phyloP scores from a whole-genome alignment of 2,888 invertebrate species.

The Chymomyza caudatula region DNA sequence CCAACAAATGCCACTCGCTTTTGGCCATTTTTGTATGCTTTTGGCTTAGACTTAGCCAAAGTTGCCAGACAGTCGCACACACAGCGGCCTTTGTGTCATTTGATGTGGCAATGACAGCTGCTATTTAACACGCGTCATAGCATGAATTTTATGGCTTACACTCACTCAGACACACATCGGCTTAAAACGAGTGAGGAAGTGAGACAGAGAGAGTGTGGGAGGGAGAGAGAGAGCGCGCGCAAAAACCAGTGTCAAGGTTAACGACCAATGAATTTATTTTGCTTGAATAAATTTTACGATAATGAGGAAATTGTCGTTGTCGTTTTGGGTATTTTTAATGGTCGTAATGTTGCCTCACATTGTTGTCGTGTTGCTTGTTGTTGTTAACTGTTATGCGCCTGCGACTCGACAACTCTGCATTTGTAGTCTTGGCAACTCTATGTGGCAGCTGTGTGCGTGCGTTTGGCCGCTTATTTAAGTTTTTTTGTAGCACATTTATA shows the following conservation, averaged over 20 bases:
- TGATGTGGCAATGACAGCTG: slow-evolving; percentile 50
- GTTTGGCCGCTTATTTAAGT: neutral
- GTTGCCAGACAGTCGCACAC: slow-evolving; percentile 21
- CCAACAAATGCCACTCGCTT: neutral
- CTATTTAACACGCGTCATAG: slow-evolving; percentile 67
- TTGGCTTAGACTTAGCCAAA: slow-evolving; percentile 4
- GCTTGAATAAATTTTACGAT: slow-evolving; percentile 79
- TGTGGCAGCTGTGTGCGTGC: neutral
- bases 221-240: slow-evolving; percentile 41
- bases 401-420: slow-evolving; percentile 29
- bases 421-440: neutral
- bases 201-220: neutral
- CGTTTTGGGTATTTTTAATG: slow-evolving; percentile 75
- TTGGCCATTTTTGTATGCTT: neutral
- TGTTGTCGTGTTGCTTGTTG: slow-evolving; percentile 20
- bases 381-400: slow-evolving; percentile 39
- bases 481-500: slow-evolving; percentile 1
- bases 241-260: slow-evolving; percentile 79
- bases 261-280: slow-evolving; percentile 79
- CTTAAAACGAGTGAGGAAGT: slow-evolving; percentile 40
- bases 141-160: slow-evolving; percentile 53
- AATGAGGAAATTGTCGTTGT: slow-evolving; percentile 76
- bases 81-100: slow-evolving; percentile 10
- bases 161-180: slow-evolving; percentile 18
- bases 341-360: slow-evolving; percentile 65